Base-by-base conservation (phyloP, 37 sponge, comb jelly and placozoan species). In the Chondrosia reniformis region DNA sequence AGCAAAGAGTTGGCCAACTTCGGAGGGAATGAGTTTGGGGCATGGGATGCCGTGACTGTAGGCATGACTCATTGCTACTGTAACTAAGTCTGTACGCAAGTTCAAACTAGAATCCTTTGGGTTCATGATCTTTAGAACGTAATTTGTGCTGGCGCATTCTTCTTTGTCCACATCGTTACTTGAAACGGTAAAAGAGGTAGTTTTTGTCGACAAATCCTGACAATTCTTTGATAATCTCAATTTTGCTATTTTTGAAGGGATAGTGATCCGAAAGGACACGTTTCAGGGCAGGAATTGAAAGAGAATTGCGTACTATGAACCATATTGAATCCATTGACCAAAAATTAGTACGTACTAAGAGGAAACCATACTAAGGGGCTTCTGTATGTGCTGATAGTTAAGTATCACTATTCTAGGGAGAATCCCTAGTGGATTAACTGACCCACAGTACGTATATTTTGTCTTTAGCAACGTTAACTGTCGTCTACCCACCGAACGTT, bases 171-270 rank as follows among this genome's bases (percentile, higher is more conserved):
- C 24, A 40, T 10, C 58, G 27, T 28, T 56, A 2, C 7, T 56
- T 28, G 9, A 8, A 6, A 2, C 9, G 44, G 44, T 22, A 38
- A 40, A 69, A 69, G 37, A 5, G 42, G 43, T 69, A 69, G 42
- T 69, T 69, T 69, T 44, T 69, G 72, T 69, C 72, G 42, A 21
- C 24, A 40, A 69, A 69, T 1, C 72, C 36, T 22, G 8, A 41
- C 40, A 69, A 24, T 40, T 69, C 42, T 25, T 69, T 37, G 1
- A 69, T n/a, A 5, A 44, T 17, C 24, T 69, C 72, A 22, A 17
- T 44, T 4, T 36, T 25, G 15, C 39, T 44, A 17, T 69, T 2
- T 19, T 69, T 40, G 24, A 69, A 69, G 22, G 31, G 4, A 69
- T 39, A 69, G 5, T 40, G 4, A 34, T n/a, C 6, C 6, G 4